Percentiles rank a stretch among this genome's conserved stretches.
Evolutionary conservation across 2,888 invertebrate species (phyloP).

Genomic region (Heliothis peltigera): DNA sequence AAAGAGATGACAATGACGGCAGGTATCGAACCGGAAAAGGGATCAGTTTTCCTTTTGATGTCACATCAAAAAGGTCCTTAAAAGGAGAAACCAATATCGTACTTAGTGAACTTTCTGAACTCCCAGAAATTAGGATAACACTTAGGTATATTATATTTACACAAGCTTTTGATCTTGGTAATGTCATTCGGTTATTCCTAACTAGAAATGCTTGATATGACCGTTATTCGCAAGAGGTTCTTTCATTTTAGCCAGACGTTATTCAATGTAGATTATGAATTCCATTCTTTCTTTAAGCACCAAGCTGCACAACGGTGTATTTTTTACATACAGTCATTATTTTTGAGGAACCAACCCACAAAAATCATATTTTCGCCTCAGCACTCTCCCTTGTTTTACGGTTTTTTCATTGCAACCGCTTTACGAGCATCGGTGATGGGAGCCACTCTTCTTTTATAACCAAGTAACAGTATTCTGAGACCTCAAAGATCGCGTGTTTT

Average conservation of each 20-base stretch:
- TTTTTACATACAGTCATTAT: slow-evolving; percentile 66
- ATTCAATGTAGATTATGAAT: slow-evolving; percentile 35
- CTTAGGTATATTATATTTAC: slow-evolving; percentile 17
- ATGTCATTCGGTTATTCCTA: slow-evolving; percentile 8
- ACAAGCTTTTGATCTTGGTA: slow-evolving; percentile 11
- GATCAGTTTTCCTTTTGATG: slow-evolving; percentile 87
- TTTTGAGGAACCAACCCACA: slow-evolving; percentile 71
- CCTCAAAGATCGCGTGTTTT: slow-evolving; percentile 83
- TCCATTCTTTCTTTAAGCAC: slow-evolving; percentile 38
- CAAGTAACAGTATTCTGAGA: slow-evolving; percentile 77
- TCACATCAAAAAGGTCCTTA: slow-evolving; percentile 79
- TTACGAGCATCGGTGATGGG: slow-evolving; percentile 83
- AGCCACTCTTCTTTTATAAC: slow-evolving; percentile 79
- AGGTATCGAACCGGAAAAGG: slow-evolving; percentile 86
- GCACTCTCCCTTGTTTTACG: slow-evolving; percentile 83
- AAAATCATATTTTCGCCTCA: slow-evolving; percentile 83
- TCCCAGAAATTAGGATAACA: slow-evolving; percentile 65
- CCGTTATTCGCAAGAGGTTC: slow-evolving; percentile 5
- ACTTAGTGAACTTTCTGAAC: slow-evolving; percentile 65
- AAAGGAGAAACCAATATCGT: slow-evolving; percentile 66
- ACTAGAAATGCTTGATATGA: neutral
- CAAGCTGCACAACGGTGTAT: slow-evolving; percentile 49
- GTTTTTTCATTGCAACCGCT: slow-evolving; percentile 85
- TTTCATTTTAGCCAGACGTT: slow-evolving; percentile 19
- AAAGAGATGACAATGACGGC: slow-evolving; percentile 78